Base-by-base conservation (phyloP, 2,888 invertebrate species). In the Sclerodermus sp. region DNA sequence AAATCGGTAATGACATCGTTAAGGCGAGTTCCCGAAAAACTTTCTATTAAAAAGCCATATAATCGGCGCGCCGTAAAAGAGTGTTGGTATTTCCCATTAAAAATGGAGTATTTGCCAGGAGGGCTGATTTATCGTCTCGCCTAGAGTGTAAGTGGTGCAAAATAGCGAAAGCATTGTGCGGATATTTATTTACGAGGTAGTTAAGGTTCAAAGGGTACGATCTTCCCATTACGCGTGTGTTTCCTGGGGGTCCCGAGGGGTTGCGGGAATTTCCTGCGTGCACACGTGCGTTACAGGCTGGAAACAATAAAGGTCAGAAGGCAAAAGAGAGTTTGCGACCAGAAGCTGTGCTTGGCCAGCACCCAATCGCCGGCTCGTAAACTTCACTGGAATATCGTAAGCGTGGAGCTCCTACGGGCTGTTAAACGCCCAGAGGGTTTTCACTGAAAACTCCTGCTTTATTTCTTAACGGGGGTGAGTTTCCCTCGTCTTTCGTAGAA, bases 281-380 rank as follows among this genome's bases (percentile, higher is more conserved):
- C 60, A 56, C 63, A 60, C 55, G 53, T 63, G 64, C 44, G 53
- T 55, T 50, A 50, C 63, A 56, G 44, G 55, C 55, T 60, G 42
- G 47, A 42, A 58, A 58, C 58, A 57, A 60, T 55, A 60, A 60
- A 57, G 60, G 53, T 53, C 51, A 46, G 50, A 50, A 41, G 43
- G 49, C 39, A 42, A 40, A 44, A 52, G 53, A 51, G 49, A 23
- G 23, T 3, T 23, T 23, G 23, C 3, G 23, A 8, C 4, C 23
- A 23, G 23, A 23, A 23, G 23, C 23, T 23, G 23, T 23, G 23
- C 23, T 23, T 23, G 23, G 4, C 8, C 3, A 23, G 23, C 8
- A 23, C 23, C 23, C 3, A 23, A 12, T 34, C 12, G 34, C 4
- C 10, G 3, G 6, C 34, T 13, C 34, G 34, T 34, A 34, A 34